Base-by-base conservation (phyloP, 1,140 invertebrate species). In the Euura saliciscinereae region DNA sequence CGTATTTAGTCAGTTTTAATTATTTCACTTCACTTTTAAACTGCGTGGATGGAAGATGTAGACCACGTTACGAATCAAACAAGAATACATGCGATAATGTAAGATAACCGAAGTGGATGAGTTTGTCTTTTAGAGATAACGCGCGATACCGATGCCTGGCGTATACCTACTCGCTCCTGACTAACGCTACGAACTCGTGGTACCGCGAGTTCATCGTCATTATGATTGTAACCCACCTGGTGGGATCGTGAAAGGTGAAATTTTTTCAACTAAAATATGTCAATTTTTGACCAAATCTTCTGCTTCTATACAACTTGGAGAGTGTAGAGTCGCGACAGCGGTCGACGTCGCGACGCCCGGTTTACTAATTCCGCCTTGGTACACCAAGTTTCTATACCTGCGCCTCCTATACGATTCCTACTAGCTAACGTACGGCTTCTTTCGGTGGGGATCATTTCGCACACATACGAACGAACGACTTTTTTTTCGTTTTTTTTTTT, bases 361-460 rank as follows among this genome's bases (percentile, higher is more conserved):
- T n/a, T 59, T 59, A 59, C 51, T 59, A 59, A 59, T 59, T 59
- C 8, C 13, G 8, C 13, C 51, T 59, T 59, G 51, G 13, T 59
- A 59, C 51, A 6, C 51, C 8, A 59, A 8, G 51, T 4, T 6
- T 8, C 51, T 59, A 28, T 28, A 28, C 0, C 28, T 28, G 28
- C 1, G 28, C 28, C 28, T 28, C 28, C 28, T 28, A 28, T 28
- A 28, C 28, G 28, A 28, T 28, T 28, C 13, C 51, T 59, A 59
- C 51, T 59, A 3, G 51, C 51, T 8, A 59, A 59, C 51, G 51
- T 59, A 59, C 51, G 51, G 51, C 51, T 59, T 59, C 51, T 59
- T 59, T 59, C 51, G 51, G 51, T 59, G 51, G 51, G 51, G 51
- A 59, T 59, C 51, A 59, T 59, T 59, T 59, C 51, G 51, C 51